phyloP scores from a whole-genome alignment of 2,113 vertebrate species.

The Mungos mungo region DNA sequence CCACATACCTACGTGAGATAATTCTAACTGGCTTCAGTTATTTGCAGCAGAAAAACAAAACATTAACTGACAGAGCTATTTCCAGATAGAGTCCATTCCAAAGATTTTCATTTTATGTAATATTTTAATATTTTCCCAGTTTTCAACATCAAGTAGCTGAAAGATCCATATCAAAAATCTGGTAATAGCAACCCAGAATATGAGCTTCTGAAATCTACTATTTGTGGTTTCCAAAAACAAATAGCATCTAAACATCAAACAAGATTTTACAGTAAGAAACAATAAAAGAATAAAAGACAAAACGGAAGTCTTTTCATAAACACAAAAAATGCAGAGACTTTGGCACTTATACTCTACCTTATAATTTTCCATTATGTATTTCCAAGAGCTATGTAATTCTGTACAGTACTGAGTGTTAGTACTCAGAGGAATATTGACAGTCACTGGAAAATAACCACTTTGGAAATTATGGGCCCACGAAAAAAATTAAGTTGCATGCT shows the following conservation, averaged over 20 bases:
- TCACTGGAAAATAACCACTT: not conserved
- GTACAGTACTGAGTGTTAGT: not conserved
- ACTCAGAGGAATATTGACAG: not conserved
- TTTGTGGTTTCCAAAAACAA: constrained; percentile 13
- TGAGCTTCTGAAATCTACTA: not conserved
- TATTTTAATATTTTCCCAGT: not conserved
- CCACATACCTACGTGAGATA: not conserved
- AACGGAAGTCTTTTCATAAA: not conserved
- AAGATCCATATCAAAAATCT: not conserved
- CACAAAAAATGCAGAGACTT: not conserved
- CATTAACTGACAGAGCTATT: not conserved
- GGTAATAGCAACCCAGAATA: not conserved
- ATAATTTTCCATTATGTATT: not conserved
- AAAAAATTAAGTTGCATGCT: not conserved
- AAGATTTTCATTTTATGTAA: not conserved
- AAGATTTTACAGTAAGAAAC: not conserved
- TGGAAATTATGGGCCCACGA: not conserved
- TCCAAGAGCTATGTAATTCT: not conserved
- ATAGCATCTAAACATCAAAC: not conserved
- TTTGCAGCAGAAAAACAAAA: not conserved
- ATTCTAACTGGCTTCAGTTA: not conserved
- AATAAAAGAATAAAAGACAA: not conserved
- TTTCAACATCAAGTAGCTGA: not conserved
- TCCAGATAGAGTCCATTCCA: not conserved
- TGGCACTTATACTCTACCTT: not conserved